Percentiles rank a stretch among this genome's conserved stretches.
Evolutionary conservation across 2,888 invertebrate genomes (phyloP).

Genomic region (Leptinotarsa peninsularis): DNA sequence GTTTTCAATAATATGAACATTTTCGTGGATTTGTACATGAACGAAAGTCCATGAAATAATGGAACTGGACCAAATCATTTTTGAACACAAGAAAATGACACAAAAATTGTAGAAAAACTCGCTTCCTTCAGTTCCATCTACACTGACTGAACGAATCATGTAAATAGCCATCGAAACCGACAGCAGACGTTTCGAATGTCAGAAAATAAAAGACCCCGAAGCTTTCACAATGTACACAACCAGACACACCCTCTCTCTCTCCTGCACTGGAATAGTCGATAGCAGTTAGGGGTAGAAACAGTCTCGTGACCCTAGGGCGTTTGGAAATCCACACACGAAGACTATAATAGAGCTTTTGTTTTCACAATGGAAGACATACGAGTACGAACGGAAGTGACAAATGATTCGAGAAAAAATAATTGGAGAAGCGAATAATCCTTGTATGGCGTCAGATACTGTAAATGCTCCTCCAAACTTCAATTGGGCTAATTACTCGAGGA

Average conservation of each 20-base stretch:
- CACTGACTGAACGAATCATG: no score
- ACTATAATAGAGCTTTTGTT: conserved; percentile 1
- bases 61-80: no score
- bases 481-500: not conserved
- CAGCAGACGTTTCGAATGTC: no score
- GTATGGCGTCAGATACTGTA: not conserved
- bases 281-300: conserved; percentile 41
- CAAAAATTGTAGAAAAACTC: no score
- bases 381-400: not conserved
- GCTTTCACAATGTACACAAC: no score
- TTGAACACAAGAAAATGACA: no score
- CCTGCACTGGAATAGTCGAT: conserved; percentile 48
- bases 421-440: not conserved
- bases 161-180: no score
- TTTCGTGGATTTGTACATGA: no score
- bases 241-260: conserved; percentile 13
- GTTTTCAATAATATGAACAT: no score
- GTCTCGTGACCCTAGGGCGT: conserved; percentile 38
- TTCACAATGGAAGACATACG: not conserved
- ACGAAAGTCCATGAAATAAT: no score
- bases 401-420: not conserved
- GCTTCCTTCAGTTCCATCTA: no score
- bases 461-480: not conserved
- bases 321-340: conserved; percentile 23
- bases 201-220: no score